These are phyloP conservation scores for Apomyelois bistriatella DNA, from an alignment of 2,888 invertebrate genomes.

Conservation along the genomic window DNA sequence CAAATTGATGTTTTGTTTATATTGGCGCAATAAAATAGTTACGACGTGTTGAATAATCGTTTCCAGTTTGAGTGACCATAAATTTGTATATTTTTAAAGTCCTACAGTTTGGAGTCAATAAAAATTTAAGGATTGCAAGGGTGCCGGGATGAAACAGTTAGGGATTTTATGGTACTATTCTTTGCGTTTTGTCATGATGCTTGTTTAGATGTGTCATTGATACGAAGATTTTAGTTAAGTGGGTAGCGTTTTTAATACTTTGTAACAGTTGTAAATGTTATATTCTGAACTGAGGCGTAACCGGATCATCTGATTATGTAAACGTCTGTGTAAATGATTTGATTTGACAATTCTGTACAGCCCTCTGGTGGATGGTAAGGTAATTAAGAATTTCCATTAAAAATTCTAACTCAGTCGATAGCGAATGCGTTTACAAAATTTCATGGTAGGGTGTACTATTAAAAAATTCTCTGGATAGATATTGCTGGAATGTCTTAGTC, in stretches of 20 bases:
- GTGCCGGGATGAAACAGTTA: conserved; percentile 67
- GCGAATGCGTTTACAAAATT: too few relatives aligned
- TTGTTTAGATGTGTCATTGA: conserved; percentile 23
- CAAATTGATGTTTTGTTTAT: conserved; percentile 72
- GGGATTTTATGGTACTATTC: conserved; percentile 40
- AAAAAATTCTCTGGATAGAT: too few relatives aligned
- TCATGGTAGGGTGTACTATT: too few relatives aligned
- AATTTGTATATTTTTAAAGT: conserved; percentile 79
- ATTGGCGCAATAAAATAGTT: conserved; percentile 74
- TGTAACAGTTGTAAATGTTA: background rate
- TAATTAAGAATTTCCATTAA: too few relatives aligned
- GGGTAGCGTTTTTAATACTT: background rate
- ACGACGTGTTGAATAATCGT: conserved; percentile 79
- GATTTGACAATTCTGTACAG: too few relatives aligned
- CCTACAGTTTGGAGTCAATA: conserved; percentile 75
- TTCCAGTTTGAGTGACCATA: conserved; percentile 75
- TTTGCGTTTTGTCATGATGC: conserved; percentile 31
- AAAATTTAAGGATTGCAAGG: conserved; percentile 75
- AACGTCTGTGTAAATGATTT: too few relatives aligned
- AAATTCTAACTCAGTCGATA: too few relatives aligned
- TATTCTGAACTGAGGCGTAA: too few relatives aligned
- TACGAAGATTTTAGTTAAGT: background rate
- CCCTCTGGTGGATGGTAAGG: too few relatives aligned
- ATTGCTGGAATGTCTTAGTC: too few relatives aligned
- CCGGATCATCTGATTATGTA: too few relatives aligned